These are phyloP conservation scores for Alexandromys fortis DNA, from an alignment of 2,113 vertebrate genomes.

Conservation along the genomic window DNA sequence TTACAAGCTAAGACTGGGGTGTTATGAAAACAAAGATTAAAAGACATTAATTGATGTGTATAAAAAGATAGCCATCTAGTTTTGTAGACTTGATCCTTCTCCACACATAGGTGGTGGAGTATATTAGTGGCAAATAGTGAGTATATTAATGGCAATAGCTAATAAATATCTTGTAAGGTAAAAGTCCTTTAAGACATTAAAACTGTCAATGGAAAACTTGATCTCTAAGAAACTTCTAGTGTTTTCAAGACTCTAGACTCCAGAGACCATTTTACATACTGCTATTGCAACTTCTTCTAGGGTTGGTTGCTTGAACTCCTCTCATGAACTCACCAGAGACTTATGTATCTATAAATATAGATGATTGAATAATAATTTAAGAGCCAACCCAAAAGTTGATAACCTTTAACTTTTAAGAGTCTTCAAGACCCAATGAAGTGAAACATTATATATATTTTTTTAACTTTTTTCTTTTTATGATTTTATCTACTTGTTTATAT, in stretches of 20 bases:
- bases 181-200: conserved; percentile 46
- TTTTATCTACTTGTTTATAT: conserved; percentile 59
- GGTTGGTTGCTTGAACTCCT: background rate
- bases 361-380: conserved; percentile 19
- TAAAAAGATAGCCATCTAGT: background rate
- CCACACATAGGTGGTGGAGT: background rate
- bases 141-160: conserved; percentile 25
- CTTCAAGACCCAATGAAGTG: conserved; percentile 21
- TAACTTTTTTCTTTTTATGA: conserved; percentile 23
- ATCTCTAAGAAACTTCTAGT: conserved; percentile 3
- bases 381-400: conserved; percentile 7
- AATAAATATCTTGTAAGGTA: conserved; percentile 51
- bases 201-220: background rate
- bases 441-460: conserved; percentile 39
- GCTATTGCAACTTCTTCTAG: background rate
- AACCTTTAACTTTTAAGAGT: conserved; percentile 40
- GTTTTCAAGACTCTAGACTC: conserved; percentile 14
- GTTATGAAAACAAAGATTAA: background rate
- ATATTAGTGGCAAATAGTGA: conserved; percentile 34
- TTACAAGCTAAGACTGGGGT: background rate
- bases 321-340: background rate
- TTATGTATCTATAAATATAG: background rate
- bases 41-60: background rate
- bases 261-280: background rate
- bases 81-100: background rate